Evolutionary conservation across 2,797 vertebrate species (phyloP), one percentile per base, ranked within the genome.

Genomic region (Micrastur ruficollis): DNA sequence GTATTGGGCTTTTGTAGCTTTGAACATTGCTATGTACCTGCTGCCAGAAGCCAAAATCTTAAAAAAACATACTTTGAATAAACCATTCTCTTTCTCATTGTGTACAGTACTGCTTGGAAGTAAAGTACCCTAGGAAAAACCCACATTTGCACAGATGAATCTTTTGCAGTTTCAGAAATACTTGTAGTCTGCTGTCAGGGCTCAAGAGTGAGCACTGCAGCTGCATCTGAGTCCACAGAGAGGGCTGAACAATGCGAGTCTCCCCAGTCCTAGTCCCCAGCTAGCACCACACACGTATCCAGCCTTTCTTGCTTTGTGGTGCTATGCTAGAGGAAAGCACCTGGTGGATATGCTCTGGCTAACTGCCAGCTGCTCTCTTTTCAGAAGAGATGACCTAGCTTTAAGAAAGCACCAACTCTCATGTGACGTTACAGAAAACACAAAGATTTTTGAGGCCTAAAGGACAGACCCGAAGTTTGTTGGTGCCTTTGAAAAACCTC

Each of bases 301-400:
- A 67, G 56, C 47, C 61, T 59, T 42, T 5, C 67, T 26, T 29
- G 34, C 47, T 7, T 31, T 47, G 27, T 22, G 31, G 44, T 36
- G 25, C 81, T 22, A 1, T 32, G 10, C 0, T 0, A 14, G 49
- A 72, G 63, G 32, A 68, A 53, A 38, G 55, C 1, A 2, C 21
- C 42, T 23, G 17, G 5, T 36, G 59, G 59, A 23, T n/a, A 13
- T 0, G 1, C 20, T 55, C 38, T 25, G 61, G 61, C 73, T 46
- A 61, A 21, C 49, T 46, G 46, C 29, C 56, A 40, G 44, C 74
- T 73, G 40, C 59, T 82, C 47, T 79, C 44, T 23, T 42, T 21
- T 55, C 27, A 34, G 38, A 63, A 81, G 74, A 67, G 29, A 29
- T 32, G 16, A 29, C 25, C 63, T 72, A 31, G 63, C 47, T 70